Evolutionary conservation across 2,888 invertebrate genomes (phyloP).

Genomic region (Acleris literana): DNA sequence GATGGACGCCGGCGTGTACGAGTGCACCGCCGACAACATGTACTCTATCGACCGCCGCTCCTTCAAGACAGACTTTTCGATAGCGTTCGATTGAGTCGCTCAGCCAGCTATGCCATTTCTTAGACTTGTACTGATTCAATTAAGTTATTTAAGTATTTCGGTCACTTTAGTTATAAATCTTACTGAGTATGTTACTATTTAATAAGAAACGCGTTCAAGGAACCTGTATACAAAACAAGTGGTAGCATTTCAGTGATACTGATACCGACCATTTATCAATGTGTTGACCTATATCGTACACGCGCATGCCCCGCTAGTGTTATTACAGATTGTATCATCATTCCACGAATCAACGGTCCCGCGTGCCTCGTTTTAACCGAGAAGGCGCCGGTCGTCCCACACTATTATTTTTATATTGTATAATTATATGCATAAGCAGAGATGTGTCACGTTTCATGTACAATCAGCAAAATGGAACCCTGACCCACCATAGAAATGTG

Average conservation of each 20-base stretch:
- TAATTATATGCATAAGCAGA: too few relatives aligned
- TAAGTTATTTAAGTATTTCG: slow-evolving; percentile 7
- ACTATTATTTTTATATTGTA: too few relatives aligned
- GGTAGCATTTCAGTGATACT: slow-evolving; percentile 8
- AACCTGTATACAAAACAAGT: not conserved
- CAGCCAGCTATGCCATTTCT: not conserved
- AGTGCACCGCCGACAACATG: slow-evolving; percentile 97
- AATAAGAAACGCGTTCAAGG: not conserved
- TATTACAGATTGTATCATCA: slow-evolving; percentile 15
- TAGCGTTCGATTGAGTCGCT: slow-evolving; percentile 89
- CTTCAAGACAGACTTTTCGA: slow-evolving; percentile 96
- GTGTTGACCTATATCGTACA: slow-evolving; percentile 14
- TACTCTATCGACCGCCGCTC: slow-evolving; percentile 95
- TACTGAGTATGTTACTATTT: not conserved
- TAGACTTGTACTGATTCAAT: slow-evolving; percentile 15
- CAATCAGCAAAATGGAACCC: too few relatives aligned
- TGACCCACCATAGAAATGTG: too few relatives aligned
- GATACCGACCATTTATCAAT: slow-evolving; percentile 8
- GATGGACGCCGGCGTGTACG: slow-evolving; percentile 98
- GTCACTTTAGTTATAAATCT: not conserved
- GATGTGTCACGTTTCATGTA: too few relatives aligned
- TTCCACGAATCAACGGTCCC: slow-evolving; percentile 16
- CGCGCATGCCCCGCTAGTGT: slow-evolving; percentile 7
- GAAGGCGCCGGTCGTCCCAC: not conserved
- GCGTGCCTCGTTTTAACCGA: slow-evolving; percentile 5